Evolutionary conservation across 1,140 invertebrate genomes (phyloP), one percentile per base, ranked within the genome.

Genomic region (Sycobia sp.): DNA sequence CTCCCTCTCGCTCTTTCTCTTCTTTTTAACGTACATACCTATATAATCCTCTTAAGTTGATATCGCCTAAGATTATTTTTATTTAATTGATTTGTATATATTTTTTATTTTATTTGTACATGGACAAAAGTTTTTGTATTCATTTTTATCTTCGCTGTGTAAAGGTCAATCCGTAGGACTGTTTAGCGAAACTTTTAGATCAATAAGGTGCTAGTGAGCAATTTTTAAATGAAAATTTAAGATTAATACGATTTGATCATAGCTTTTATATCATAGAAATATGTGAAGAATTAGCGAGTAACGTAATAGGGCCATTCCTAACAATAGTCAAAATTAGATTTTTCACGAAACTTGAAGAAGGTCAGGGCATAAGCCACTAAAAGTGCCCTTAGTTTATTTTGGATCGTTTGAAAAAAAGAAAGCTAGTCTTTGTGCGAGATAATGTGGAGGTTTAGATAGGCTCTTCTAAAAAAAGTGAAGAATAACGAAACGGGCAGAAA

Each of bases 331-430:
- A 69, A 74, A 73, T 76, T 79, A 70, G 74, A 76, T 76, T 78
- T 78, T 78, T 77, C 72, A 76, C 73, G 71, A 75, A 73, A 72
- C 68, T 76, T 63, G 69, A 73, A 71, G 71, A 75, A 76, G 71
- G 66, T 72, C 67, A 74, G 77, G 76, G 76, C 74, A 78, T 77
- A 73, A 71, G 76, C 76, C 76, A 79, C 70, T 76, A 76, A 79
- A 79, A 79, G 77, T 79, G 77, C 77, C 76, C 77, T 79, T 79
- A 79, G 74, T 79, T 79, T 78, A 77, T 79, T 79, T 79, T 79
- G 71, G 71, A 77, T 78, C 71, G 70, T 77, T 79, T 77, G 64
- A 62, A 41, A 67, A 65, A 67, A 67, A 69, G 56, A 64, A 67
- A 73, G 72, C 75, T 77, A 76, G 74, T 77, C 73, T 74, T 77